Evolutionary conservation across 2,888 invertebrate species (phyloP), one percentile per base, ranked within the genome.

Genomic region (Acholoe squamosa): DNA sequence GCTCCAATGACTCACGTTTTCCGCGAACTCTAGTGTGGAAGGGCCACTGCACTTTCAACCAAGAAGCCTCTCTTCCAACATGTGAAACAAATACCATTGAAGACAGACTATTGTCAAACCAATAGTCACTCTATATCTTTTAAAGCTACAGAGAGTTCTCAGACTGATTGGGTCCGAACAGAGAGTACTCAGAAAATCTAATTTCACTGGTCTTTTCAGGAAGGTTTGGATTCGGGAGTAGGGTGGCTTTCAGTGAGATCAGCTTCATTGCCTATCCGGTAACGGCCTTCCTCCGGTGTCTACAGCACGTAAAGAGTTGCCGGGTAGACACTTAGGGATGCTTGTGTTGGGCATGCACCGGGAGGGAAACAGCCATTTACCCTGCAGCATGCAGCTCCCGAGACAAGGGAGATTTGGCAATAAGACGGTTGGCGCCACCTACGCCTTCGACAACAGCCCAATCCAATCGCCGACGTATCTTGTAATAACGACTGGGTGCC

Each of bases 381-480:
- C 28, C 71, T 19, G 25, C 77, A 28, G 25, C 67, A 67, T 25
- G 67, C 25, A 67, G 67, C 28, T 28, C 0, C 16, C 33, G 77
- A 1, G 77, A 77, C 77, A 77, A 77, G 43, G 31, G 84, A 19
- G 22, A 84, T 84, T 84, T 84, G 84, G 84, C 84, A 84, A 84
- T 84, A 84, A 84, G 84, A 51, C 34, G 12, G 22, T 16, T 25
- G 84, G 84, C 84, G 84, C 84, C 84, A 25, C 22, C 34, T 0
- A 84, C 84, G 84, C 84, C 84, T 22, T 22, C 51, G 84, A 51
- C 84, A 34, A n/a, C 84, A 34, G 84, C 22, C 43, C 84, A 84
- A 84, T 84, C 84, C 43, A 84, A 84, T 84, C 84, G 22, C 28
- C 22, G 51, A 84, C 84, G 84, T 84, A 84, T 84, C 84, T 22